phyloP scores from a whole-genome alignment of 2,797 vertebrate species.

The Buceros bicornis region DNA sequence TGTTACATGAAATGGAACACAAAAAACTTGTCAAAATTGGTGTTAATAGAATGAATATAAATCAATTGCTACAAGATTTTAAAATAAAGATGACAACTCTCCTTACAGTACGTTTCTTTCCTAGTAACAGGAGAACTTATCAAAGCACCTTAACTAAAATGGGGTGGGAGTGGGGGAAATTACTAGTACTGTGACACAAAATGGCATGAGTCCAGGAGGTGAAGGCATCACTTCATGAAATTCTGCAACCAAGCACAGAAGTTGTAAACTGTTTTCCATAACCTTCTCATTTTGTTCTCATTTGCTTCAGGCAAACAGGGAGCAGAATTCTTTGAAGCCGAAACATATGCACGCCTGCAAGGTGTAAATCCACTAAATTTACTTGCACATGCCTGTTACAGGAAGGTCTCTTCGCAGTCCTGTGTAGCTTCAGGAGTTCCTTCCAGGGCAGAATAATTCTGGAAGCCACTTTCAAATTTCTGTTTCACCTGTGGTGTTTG shows the following conservation, averaged over 20 bases:
- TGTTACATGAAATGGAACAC: background rate
- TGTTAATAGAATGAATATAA: constrained; percentile 31
- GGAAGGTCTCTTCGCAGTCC: background rate
- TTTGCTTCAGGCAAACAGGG: background rate
- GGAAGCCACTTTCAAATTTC: background rate
- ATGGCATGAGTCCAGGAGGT: background rate
- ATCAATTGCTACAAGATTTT: background rate
- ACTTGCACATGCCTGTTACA: background rate
- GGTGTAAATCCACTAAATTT: background rate
- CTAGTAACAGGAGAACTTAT: background rate
- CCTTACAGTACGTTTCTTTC: background rate
- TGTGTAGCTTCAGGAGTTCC: background rate
- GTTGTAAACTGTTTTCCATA: background rate
- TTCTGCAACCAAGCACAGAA: background rate
- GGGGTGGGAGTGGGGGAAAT: too few species aligned
- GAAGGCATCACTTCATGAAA: background rate
- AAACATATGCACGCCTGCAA: background rate
- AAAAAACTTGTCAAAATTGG: background rate
- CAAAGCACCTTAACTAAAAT: background rate
- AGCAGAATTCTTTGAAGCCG: background rate
- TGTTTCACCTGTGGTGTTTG: background rate
- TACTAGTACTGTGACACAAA: background rate
- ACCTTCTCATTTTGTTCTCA: background rate
- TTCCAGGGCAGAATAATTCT: background rate
- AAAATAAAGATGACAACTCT: constrained; percentile 44